Conservation (phyloP, 2,113 vertebrate species). For the Lasiurus cinereus region DNA sequence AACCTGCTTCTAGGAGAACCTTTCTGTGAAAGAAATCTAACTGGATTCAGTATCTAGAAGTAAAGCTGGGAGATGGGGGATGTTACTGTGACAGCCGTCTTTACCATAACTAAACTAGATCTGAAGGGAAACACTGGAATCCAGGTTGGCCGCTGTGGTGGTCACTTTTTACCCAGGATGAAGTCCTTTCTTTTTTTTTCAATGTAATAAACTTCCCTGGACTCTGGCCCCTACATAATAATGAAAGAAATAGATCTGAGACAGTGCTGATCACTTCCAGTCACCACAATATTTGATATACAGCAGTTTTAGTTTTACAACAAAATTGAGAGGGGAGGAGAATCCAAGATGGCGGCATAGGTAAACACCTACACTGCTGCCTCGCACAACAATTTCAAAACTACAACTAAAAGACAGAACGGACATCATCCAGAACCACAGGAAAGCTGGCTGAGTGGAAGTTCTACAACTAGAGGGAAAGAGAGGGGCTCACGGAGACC, state of each 20-base stretch:
- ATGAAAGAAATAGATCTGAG: background rate
- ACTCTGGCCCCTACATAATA: background rate
- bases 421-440: too few relatives aligned
- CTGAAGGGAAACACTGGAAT: background rate
- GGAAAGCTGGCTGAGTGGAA: too few relatives aligned
- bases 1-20: conserved; percentile 39
- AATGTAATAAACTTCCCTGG: background rate
- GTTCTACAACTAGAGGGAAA: too few relatives aligned
- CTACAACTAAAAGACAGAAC: too few relatives aligned
- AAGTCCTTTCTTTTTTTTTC: background rate
- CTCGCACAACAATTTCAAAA: too few relatives aligned
- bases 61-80: background rate
- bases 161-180: background rate
- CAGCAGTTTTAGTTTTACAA: conserved; percentile 2
- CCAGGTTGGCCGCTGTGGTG: background rate
- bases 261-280: background rate
- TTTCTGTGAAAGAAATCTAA: conserved; percentile 52
- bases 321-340: background rate
- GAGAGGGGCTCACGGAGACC: too few relatives aligned
- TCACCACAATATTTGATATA: background rate
- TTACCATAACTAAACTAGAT: background rate
- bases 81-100: background rate
- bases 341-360: too few relatives aligned
- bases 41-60: conserved; percentile 25
- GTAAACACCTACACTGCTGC: too few relatives aligned